phyloP scores from a whole-genome alignment of 2,888 invertebrate genomes.

The Stratiomys singularior region DNA sequence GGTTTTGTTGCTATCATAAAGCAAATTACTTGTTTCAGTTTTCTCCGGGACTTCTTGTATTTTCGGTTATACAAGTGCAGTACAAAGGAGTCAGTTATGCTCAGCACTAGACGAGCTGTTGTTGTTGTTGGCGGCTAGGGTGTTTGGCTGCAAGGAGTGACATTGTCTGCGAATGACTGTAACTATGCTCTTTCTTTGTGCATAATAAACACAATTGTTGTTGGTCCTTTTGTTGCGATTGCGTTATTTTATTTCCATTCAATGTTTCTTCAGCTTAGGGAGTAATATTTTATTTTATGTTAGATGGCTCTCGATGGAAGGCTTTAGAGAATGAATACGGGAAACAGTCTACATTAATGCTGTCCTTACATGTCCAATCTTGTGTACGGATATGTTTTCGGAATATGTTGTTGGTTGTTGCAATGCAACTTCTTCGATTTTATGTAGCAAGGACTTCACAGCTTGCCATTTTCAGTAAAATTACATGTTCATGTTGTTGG shows the following conservation, averaged over 20 bases:
- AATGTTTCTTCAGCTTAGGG: too few relatives aligned
- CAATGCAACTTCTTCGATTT: background rate
- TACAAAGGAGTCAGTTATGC: too few relatives aligned
- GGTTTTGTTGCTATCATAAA: slow-evolving; percentile 6
- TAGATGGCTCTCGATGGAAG: background rate
- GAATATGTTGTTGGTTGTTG: background rate
- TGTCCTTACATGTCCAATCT: background rate
- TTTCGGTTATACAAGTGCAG: too few relatives aligned
- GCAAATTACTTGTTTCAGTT: slow-evolving; percentile 3
- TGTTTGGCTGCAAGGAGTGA: background rate
- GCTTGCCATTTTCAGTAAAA: background rate
- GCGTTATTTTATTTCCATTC: too few relatives aligned
- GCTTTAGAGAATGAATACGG: background rate
- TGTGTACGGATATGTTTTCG: background rate
- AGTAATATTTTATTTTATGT: too few relatives aligned
- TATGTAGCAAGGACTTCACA: background rate
- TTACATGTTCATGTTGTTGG: background rate
- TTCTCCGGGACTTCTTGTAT: background rate
- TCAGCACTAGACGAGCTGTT: too few relatives aligned
- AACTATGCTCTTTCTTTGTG: background rate
- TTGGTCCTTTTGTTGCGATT: background rate
- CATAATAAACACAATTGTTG: background rate
- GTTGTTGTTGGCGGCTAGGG: too few relatives aligned
- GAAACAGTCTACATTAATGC: background rate
- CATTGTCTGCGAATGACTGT: background rate